Conservation (phyloP, 2,797 vertebrate species). For the Varecia variegata region DNA sequence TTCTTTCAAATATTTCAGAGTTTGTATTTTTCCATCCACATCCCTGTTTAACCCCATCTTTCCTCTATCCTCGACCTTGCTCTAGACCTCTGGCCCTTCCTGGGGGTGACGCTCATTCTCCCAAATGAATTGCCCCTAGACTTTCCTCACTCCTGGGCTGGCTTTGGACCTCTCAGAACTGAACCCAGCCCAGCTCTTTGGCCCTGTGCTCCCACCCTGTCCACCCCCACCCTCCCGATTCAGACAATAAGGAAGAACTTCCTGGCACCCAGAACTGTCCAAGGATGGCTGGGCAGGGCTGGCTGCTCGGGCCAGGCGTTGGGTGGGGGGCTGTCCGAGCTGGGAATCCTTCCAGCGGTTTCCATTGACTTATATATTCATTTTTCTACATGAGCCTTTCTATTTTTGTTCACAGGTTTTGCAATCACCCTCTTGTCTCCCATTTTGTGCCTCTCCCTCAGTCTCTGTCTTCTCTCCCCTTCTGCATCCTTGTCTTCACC, state of each 20-base stretch:
- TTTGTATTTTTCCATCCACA: no score
- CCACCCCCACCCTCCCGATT: not conserved
- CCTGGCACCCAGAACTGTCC: not conserved
- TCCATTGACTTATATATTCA: not conserved
- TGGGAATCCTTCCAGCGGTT: slow-evolving; percentile 7
- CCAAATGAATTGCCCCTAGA: not conserved
- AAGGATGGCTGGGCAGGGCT: not conserved
- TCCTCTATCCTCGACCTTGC: not conserved
- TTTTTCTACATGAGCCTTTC: not conserved
- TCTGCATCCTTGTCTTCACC: not conserved
- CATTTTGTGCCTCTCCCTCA: not conserved
- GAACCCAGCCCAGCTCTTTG: not conserved
- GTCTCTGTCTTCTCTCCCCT: not conserved
- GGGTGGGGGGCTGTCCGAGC: not conserved
- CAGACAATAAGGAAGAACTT: slow-evolving; percentile 21
- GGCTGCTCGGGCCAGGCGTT: not conserved
- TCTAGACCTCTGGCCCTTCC: not conserved
- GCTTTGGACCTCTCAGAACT: not conserved
- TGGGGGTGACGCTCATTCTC: not conserved
- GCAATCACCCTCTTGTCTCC: not conserved
- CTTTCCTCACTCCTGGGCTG: not conserved
- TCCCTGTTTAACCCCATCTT: not conserved
- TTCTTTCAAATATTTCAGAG: no score
- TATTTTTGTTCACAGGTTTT: slow-evolving; percentile 23
- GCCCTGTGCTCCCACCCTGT: not conserved